Conservation (phyloP, 2,888 invertebrate genomes). For the Calameuta idolon region DNA sequence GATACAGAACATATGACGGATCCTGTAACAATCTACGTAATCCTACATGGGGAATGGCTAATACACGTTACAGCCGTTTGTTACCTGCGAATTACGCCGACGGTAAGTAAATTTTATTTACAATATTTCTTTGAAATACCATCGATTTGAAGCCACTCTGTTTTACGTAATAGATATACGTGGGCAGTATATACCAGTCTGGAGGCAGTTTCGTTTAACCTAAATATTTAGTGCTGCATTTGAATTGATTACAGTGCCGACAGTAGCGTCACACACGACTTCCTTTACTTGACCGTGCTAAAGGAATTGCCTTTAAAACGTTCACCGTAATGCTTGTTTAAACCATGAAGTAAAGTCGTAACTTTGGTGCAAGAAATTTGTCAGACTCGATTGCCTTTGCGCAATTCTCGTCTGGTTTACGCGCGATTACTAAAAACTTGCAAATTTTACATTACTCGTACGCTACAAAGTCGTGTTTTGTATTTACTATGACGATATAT, state of each 20-base stretch:
- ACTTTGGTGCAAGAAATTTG: background rate
- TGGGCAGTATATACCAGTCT: slow-evolving; percentile 32
- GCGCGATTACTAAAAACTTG: background rate
- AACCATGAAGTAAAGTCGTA: background rate
- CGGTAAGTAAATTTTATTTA: slow-evolving; percentile 66
- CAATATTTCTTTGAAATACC: background rate
- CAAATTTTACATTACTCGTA: background rate
- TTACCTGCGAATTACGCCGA: slow-evolving; percentile 76
- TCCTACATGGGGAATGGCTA: slow-evolving; percentile 85
- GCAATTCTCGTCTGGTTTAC: background rate
- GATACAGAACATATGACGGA: slow-evolving; percentile 88
- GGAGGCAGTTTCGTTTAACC: slow-evolving; percentile 25
- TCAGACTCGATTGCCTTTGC: background rate
- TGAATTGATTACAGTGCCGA: background rate
- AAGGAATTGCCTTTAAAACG: background rate
- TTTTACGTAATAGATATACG: background rate
- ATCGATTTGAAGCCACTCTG: background rate
- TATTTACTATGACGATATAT: background rate
- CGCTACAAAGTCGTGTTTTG: background rate
- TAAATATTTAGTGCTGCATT: background rate
- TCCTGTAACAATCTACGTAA: slow-evolving; percentile 92
- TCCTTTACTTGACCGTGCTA: background rate
- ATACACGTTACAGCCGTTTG: slow-evolving; percentile 77
- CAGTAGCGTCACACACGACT: background rate
- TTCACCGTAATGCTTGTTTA: background rate